Conservation (phyloP, 2,113 vertebrate species). For the Sardina pilchardus region DNA sequence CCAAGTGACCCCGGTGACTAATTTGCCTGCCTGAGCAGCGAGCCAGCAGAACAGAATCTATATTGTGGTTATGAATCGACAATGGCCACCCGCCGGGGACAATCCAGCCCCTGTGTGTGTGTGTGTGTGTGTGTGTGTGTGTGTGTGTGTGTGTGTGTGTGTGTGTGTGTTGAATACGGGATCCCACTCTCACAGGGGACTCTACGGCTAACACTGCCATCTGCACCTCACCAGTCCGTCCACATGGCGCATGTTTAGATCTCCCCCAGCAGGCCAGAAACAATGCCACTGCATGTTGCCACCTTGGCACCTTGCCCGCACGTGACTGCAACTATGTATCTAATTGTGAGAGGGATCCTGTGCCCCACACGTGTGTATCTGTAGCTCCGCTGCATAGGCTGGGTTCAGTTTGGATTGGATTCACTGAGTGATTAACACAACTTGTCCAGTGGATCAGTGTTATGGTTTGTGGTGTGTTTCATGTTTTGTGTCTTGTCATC, state of each 20-base stretch:
- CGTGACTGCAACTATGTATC: not conserved
- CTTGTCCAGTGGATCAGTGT: not conserved
- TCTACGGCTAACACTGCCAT: not conserved
- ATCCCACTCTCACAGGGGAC: not conserved
- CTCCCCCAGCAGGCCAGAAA: not conserved
- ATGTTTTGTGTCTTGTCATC: not conserved
- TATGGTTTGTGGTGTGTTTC: not conserved
- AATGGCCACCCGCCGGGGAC: constrained; percentile 40
- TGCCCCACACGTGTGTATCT: not conserved
- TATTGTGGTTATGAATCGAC: constrained; percentile 72
- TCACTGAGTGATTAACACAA: not conserved
- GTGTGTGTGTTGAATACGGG: not conserved
- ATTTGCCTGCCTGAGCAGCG: constrained; percentile 13
- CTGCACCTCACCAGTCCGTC: not conserved
- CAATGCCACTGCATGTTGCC: not conserved
- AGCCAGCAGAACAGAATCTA: constrained; percentile 70
- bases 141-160: not conserved
- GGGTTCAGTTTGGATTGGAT: not conserved
- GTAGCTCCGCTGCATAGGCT: not conserved
- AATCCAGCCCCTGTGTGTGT: not conserved
- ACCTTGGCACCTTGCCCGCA: not conserved
- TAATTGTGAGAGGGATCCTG: not conserved
- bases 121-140: constrained; percentile 2
- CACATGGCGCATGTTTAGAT: not conserved
- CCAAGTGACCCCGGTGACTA: not conserved